Evolutionary conservation across 2,888 invertebrate species (phyloP), one percentile per base, ranked within the genome.

Genomic region (Ormyrus thymus): DNA sequence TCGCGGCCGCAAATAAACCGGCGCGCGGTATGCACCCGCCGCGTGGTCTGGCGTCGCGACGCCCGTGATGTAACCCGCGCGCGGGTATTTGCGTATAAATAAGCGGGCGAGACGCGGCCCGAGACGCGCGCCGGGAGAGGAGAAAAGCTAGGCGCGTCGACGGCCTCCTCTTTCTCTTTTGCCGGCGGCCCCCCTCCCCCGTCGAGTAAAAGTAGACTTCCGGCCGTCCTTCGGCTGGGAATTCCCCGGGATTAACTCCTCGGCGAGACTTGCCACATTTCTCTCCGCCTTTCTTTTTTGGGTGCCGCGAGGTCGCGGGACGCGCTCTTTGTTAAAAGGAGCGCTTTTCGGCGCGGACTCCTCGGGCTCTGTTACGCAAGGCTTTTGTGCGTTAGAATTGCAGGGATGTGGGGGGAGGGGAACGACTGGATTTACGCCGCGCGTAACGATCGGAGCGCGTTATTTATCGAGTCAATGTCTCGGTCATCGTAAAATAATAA

Each of bases 171-270:
- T 51, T 10, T 9, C 53, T 66, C 65, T 11, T 50, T 29, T 29
- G 29, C 29, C 50, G n/a, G n/a, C n/a, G 0, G 1, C n/a, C 11
- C 62, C 0, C 62, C 45, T 3, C 45, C 43, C n/a, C 43, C 53
- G 51, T 10, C 66, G 71, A 76, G 78, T 78, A 78, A 76, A 81
- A 78, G 78, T 74, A 79, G 77, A 81, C 79, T 81, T 81, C 81
- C 81, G 79, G 74, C 77, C 81, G 74, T 81, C 79, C 79, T 80
- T 78, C 76, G 73, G 15, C 64, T 59, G 68, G 75, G 76, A 78
- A 82, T 80, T 73, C 78, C 81, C 78, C 71, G 78, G 62, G 70
- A 70, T 74, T 55, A 59, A 59, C 66, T 58, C 66, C 55, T 69
- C 7, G 43, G 13, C 2, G 53, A 29, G 29, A 29, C 15, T 53